Conservation (phyloP, 2,797 vertebrate genomes). For the Falco biarmicus region DNA sequence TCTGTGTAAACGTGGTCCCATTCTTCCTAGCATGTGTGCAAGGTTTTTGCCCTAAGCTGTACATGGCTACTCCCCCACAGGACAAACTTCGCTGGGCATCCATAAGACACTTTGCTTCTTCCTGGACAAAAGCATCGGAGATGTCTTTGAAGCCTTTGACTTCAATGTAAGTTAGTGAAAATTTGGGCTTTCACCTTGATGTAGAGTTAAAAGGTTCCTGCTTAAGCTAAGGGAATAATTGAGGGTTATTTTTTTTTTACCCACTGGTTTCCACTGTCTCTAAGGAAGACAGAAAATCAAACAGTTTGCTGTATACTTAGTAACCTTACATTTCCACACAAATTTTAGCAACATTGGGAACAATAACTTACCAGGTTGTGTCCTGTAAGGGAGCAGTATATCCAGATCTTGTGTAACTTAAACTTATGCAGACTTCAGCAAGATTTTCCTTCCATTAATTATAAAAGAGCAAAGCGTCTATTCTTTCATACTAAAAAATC, state of each 20-base stretch:
- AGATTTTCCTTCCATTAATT: conserved; percentile 22
- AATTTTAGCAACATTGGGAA: not conserved
- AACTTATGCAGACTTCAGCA: not conserved
- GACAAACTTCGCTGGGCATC: not conserved
- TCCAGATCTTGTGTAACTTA: not conserved
- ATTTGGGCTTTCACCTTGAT: not conserved
- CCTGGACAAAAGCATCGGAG: not conserved
- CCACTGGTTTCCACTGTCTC: not conserved
- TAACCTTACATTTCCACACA: not conserved
- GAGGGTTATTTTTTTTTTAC: not conserved
- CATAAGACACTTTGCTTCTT: not conserved
- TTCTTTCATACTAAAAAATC: conserved; percentile 19
- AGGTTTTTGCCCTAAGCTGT: not conserved
- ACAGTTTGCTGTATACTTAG: not conserved
- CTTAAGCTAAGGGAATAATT: not conserved
- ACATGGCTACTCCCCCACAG: not conserved
- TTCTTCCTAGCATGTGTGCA: not conserved
- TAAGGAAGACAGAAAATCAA: not conserved
- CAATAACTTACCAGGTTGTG: not conserved
- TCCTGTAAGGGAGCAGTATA: not conserved
- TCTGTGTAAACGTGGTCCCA: not conserved
- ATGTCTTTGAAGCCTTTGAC: not conserved
- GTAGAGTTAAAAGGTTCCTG: not conserved
- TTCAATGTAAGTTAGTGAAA: not conserved
- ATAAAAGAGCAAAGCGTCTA: conserved; percentile 33